A percentile compares a stretch with the other conserved stretches of the same genome.
These are phyloP conservation scores for Tethea ocularis DNA, from an alignment of 2,888 invertebrate species.

Conservation along the genomic window DNA sequence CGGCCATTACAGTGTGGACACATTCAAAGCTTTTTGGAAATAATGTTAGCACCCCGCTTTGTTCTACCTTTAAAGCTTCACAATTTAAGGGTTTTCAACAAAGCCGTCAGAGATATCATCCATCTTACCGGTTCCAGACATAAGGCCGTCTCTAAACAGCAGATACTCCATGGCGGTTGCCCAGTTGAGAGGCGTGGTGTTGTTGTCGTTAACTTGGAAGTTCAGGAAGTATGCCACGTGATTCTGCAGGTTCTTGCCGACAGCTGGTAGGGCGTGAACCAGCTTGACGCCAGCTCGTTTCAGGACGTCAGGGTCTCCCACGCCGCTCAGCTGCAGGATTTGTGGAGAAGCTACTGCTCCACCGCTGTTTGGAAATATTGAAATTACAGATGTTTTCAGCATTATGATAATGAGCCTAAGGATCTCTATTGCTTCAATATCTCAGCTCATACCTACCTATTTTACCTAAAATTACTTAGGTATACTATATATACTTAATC, in stretches of 20 bases:
- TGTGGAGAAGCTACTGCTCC: slow-evolving; percentile 98
- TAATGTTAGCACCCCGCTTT: too few relatives aligned
- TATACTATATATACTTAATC: too few relatives aligned
- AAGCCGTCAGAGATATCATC: not conserved
- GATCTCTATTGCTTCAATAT: too few relatives aligned
- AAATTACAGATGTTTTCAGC: not conserved
- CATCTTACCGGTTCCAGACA: slow-evolving; percentile 91
- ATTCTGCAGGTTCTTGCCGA: slow-evolving; percentile 93
- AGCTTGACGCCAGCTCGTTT: slow-evolving; percentile 85
- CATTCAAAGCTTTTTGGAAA: too few relatives aligned
- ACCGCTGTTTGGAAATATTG: slow-evolving; percentile 62
- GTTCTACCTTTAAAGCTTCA: too few relatives aligned
- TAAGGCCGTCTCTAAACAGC: slow-evolving; percentile 93
- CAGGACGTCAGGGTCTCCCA: slow-evolving; percentile 91
- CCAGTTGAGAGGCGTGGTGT: slow-evolving; percentile 94
- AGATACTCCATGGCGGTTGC: slow-evolving; percentile 96
- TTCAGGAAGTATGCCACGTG: slow-evolving; percentile 92
- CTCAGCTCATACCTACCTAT: too few relatives aligned
- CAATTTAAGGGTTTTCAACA: too few relatives aligned
- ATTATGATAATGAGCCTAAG: too few relatives aligned
- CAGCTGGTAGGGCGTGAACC: slow-evolving; percentile 90
- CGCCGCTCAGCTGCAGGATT: slow-evolving; percentile 94
- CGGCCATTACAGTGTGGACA: too few relatives aligned
- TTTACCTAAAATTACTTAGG: too few relatives aligned
- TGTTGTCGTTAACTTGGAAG: slow-evolving; percentile 92